Evolutionary conservation across 2,113 vertebrate genomes (phyloP).

Genomic region (Steatornis caripensis): DNA sequence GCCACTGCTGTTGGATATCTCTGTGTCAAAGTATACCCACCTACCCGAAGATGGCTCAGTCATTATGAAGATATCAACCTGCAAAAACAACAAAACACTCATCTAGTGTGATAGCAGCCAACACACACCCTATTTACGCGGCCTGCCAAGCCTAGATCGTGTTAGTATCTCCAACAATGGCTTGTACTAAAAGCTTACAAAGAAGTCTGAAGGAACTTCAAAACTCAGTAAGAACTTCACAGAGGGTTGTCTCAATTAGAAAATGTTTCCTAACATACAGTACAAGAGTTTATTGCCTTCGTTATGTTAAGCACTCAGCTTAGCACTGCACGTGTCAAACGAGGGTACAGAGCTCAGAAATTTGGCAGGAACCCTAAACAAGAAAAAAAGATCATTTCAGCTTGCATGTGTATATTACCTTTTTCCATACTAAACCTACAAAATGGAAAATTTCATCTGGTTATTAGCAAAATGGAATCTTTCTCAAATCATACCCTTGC

Average conservation of each 20-base stretch:
- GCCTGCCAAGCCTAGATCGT: not conserved
- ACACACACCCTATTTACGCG: not conserved
- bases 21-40: slow-evolving; percentile 94
- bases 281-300: not conserved
- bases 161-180: not conserved
- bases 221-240: not conserved
- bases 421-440: not conserved
- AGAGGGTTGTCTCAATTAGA: not conserved
- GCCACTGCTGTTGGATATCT: slow-evolving; percentile 93
- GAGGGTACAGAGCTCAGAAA: not conserved
- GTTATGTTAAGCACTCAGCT: not conserved
- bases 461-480: not conserved
- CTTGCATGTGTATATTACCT: not conserved
- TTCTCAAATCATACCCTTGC: not conserved
- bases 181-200: not conserved
- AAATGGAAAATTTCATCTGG: not conserved
- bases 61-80: slow-evolving; percentile 96
- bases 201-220: not conserved
- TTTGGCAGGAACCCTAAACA: not conserved
- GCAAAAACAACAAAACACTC: not conserved
- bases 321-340: not conserved
- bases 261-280: not conserved
- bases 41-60: slow-evolving; percentile 89
- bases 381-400: not conserved
- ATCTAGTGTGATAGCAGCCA: not conserved